phyloP scores from a whole-genome alignment of 2,797 vertebrate species.

The Onychomys arenicola region DNA sequence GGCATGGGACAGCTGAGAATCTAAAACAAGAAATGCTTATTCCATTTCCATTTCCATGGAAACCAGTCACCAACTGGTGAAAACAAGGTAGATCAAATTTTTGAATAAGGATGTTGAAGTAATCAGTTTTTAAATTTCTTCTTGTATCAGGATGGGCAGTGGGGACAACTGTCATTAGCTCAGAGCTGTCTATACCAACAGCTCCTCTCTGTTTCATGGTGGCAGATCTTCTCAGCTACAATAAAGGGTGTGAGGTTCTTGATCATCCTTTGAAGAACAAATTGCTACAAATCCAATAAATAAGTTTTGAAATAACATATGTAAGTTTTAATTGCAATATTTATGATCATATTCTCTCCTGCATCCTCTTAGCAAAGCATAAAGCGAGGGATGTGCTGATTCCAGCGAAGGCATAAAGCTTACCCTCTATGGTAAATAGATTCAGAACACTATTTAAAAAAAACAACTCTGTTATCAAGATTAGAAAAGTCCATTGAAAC shows the following conservation, averaged over 20 bases:
- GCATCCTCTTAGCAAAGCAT: slow-evolving; percentile 15
- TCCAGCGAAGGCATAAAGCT: background rate
- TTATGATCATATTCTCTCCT: background rate
- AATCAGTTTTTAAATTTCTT: slow-evolving; percentile 75
- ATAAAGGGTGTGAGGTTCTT: background rate
- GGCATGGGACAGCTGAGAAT: slow-evolving; percentile 80
- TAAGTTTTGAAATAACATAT: slow-evolving; percentile 13
- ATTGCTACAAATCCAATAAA: slow-evolving; percentile 32
- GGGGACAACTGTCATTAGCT: background rate
- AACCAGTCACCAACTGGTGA: slow-evolving; percentile 82
- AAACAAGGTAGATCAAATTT: slow-evolving; percentile 83
- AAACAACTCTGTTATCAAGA: background rate
- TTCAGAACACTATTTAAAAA: background rate
- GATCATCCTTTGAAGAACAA: slow-evolving; percentile 44
- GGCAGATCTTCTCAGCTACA: background rate
- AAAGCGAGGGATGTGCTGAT: background rate
- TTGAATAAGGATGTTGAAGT: slow-evolving; percentile 80
- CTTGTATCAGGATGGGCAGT: slow-evolving; percentile 24
- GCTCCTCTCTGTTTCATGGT: background rate
- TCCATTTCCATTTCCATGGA: slow-evolving; percentile 83
- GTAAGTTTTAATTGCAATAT: background rate
- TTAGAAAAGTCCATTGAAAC: background rate
- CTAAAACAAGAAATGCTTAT: slow-evolving; percentile 83
- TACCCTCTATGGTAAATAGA: background rate
- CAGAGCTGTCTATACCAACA: background rate